Evolutionary conservation across 2,113 vertebrate species (phyloP).

Genomic region (Zonotrichia leucophrys): DNA sequence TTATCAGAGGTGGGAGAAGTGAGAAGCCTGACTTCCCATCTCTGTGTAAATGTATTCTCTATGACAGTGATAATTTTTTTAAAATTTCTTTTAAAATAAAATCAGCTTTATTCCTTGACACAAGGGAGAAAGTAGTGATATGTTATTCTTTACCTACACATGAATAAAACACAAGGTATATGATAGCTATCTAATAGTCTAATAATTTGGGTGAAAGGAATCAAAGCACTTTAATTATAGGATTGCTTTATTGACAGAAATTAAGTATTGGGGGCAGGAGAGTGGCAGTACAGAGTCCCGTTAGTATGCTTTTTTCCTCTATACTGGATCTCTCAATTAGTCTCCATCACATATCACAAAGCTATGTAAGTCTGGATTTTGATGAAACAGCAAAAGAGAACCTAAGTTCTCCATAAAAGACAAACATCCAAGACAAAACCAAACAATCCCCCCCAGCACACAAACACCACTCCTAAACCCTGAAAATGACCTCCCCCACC

Average conservation of each 20-base stretch:
- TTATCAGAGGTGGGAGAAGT: neutral
- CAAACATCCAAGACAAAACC: neutral
- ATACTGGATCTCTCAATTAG: neutral
- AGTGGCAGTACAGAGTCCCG: neutral
- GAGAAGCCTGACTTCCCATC: neutral
- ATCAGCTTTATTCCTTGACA: neutral
- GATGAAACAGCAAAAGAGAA: neutral
- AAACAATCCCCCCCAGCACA: neutral
- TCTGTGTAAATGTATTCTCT: neutral
- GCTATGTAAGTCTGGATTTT: neutral
- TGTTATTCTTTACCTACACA: neutral
- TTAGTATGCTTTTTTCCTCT: neutral
- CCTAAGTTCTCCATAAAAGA: neutral
- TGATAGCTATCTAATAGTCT: neutral
- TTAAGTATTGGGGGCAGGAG: neutral
- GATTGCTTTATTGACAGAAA: neutral
- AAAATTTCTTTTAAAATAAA: neutral
- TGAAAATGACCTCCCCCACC: rapidly evolving
- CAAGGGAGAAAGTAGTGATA: neutral
- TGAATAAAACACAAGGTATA: neutral
- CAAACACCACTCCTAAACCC: neutral
- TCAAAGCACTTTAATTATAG: neutral
- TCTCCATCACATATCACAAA: neutral
- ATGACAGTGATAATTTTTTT: neutral
- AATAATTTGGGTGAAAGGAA: neutral